Evolutionary conservation across 1,140 invertebrate species (phyloP).

Genomic region (Asbolus verrucosus): DNA sequence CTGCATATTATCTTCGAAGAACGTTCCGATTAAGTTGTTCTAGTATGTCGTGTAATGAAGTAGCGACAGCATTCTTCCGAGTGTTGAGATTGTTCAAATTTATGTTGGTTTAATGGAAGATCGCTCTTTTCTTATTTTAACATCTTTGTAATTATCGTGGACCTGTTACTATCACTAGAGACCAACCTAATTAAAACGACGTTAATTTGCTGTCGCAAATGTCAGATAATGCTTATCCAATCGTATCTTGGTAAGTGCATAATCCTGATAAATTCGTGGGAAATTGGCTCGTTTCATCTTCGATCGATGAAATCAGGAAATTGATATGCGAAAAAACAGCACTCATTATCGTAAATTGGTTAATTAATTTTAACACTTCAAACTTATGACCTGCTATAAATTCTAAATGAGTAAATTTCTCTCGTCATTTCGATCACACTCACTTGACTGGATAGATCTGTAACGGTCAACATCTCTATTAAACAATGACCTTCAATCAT

Average conservation of each 20-base stretch:
- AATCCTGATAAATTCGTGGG: slow-evolving; percentile 35
- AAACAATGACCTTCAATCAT: too few species aligned
- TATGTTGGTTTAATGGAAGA: slow-evolving; percentile 29
- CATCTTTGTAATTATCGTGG: background rate
- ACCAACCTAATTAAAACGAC: slow-evolving; percentile 28
- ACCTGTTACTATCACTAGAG: slow-evolving; percentile 2
- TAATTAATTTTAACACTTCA: slow-evolving; percentile 28
- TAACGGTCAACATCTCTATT: too few species aligned
- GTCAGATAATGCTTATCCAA: slow-evolving; percentile 21
- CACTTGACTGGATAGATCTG: too few species aligned
- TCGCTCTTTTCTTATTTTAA: slow-evolving; percentile 7
- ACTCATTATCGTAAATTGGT: slow-evolving; percentile 15
- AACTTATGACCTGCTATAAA: slow-evolving; percentile 22
- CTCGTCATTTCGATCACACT: background rate
- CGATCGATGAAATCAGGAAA: slow-evolving; percentile 10
- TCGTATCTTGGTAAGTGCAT: slow-evolving; percentile 14
- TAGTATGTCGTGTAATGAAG: slow-evolving; percentile 31
- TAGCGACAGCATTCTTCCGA: slow-evolving; percentile 23
- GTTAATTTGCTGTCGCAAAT: slow-evolving; percentile 13
- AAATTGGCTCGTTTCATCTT: slow-evolving; percentile 4
- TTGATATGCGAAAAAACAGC: slow-evolving; percentile 19
- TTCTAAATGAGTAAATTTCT: slow-evolving; percentile 9
- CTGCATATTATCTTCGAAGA: slow-evolving; percentile 12
- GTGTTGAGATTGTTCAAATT: slow-evolving; percentile 24
- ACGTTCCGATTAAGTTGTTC: slow-evolving; percentile 25